A percentile compares a stretch with the other conserved stretches of the same genome.
Conservation (phyloP, 2,113 vertebrate genomes). For the Tretioscincus oriximinensis region DNA sequence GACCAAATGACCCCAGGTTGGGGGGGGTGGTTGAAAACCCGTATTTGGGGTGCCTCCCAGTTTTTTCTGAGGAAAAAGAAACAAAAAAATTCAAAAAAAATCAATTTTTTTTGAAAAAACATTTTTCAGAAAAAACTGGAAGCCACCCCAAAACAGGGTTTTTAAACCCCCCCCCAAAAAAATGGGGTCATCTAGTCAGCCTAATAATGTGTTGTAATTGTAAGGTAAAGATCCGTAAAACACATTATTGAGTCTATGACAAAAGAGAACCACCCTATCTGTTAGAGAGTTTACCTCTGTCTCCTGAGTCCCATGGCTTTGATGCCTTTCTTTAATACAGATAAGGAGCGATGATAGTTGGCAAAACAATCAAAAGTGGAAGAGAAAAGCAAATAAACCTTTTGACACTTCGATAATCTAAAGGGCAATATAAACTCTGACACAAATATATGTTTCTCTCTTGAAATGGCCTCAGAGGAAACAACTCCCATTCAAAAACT, state of each 20-base stretch:
- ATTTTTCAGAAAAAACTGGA: no score
- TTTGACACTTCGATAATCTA: conserved; percentile 79
- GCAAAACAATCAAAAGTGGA: conserved; percentile 79
- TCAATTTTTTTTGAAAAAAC: no score
- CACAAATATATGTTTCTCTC: conserved; percentile 54
- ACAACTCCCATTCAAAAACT: conserved; percentile 24
- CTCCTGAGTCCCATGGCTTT: conserved; percentile 63
- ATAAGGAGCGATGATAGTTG: conserved; percentile 80
- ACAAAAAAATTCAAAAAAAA: no score
- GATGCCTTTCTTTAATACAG: conserved; percentile 75
- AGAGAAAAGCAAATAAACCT: conserved; percentile 79
- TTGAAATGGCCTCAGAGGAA: conserved; percentile 48
- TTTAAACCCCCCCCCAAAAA: no score
- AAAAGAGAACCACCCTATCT: conserved; percentile 44
- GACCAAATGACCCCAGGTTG: no score
- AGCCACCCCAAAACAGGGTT: no score
- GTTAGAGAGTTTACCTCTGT: conserved; percentile 45
- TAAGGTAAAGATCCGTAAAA: no score
- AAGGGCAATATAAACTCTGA: conserved; percentile 67
- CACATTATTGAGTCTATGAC: conserved; percentile 54
- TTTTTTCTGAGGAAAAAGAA: no score
- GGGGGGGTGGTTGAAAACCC: no score
- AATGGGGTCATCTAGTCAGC: no score
- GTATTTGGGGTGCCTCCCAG: no score
- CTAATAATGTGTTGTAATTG: no score